Base-by-base conservation (phyloP, 2,888 invertebrate species). In the Drosophila putrida region DNA sequence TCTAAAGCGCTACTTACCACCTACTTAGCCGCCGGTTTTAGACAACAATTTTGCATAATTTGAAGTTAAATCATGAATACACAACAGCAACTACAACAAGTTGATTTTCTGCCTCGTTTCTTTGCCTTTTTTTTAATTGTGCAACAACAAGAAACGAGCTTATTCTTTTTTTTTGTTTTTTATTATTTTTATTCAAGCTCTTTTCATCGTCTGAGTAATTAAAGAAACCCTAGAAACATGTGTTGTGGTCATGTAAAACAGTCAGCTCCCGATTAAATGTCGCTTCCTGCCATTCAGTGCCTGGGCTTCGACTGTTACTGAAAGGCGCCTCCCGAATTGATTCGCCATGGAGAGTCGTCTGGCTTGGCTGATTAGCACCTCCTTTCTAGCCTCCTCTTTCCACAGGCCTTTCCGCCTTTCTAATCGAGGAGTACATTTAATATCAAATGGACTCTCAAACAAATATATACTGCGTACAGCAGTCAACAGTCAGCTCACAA, bases 1-100 rank as follows among this genome's bases (percentile, higher is more conserved):
- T 85, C 79, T 87, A 82, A 89, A 89, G 90, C 87, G 87, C 90
- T 88, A 85, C 87, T 90, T 90, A 83, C 90, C 90, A 85, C 85
- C 89, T 85, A 85, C 85, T 85, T 85, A 90, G 90, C 88, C 80
- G 76, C 80, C 76, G 83, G 70, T 84, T 89, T 84, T 79, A 85
- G 90, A 76, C 90, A 89, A 88, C 82, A 79, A 84, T 86, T 84
- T 84, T 90, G 90, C 84, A 84, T 84, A 84, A 90, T 82, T 86
- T 77, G 51, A 71, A 79, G 53, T 80, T 88, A 84, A 88, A 88
- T 84, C 87, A 89, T 71, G 83, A 75, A 70, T 63, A 64, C 58
- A 28, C 65, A 60, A 38, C 64, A 67, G 43, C 53, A 53, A 25
- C 44, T 35, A 46, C 47, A 41, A 47, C 39, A 54, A 41, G 53